A percentile compares a stretch with the other conserved stretches of the same genome.
These are phyloP conservation scores for Pachliopta kotzebuea DNA, from an alignment of 2,888 invertebrate genomes.

Conservation along the genomic window DNA sequence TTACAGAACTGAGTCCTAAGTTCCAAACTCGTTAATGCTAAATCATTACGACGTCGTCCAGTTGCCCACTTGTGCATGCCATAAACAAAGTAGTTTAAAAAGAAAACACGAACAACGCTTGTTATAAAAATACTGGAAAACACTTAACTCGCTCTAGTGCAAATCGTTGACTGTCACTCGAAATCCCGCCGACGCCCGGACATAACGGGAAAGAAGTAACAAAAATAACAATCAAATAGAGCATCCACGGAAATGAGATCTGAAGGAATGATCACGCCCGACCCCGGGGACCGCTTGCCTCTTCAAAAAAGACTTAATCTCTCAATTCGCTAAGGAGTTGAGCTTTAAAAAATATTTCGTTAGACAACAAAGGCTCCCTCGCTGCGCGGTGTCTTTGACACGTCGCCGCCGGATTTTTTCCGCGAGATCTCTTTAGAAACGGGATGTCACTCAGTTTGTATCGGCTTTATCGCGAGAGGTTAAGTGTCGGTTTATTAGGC, in stretches of 20 bases:
- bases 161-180: constrained; percentile 78
- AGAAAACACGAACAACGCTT: constrained; percentile 68
- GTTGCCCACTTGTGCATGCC: constrained; percentile 32
- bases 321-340: constrained; percentile 81
- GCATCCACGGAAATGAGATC: constrained; percentile 79
- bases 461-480: constrained; percentile 77
- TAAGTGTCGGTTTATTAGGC: constrained; percentile 79
- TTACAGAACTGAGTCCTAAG: background rate
- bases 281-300: constrained; percentile 82
- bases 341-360: constrained; percentile 80
- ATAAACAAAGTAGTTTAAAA: constrained; percentile 47
- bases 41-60: constrained; percentile 6
- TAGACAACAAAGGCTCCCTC: constrained; percentile 75
- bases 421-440: constrained; percentile 72
- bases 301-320: constrained; percentile 82
- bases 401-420: constrained; percentile 75
- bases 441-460: constrained; percentile 79
- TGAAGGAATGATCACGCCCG: constrained; percentile 76
- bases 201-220: constrained; percentile 71
- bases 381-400: constrained; percentile 79
- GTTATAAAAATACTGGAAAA: constrained; percentile 74
- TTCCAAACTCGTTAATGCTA: background rate
- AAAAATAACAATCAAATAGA: constrained; percentile 80
- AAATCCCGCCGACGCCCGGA: constrained; percentile 64
- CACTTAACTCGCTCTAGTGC: constrained; percentile 78